Conservation (phyloP, 35 echinoderm and acorn worm species). For the Eucidaris tribuloides region DNA sequence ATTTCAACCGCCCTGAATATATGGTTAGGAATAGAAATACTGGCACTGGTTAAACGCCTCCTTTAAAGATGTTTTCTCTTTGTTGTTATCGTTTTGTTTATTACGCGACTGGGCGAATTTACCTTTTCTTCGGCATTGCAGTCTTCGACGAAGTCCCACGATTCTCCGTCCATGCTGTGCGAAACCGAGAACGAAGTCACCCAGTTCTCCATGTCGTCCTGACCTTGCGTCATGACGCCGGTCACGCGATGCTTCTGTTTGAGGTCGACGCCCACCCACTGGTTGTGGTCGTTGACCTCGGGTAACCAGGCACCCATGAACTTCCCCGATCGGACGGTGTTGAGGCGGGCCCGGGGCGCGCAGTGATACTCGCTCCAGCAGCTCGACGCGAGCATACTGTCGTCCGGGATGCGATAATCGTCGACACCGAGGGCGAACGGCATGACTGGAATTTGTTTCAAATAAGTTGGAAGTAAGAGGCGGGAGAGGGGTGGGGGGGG, state of each 20-base stretch:
- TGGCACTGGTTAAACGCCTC: too few relatives aligned
- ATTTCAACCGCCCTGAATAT: too few relatives aligned
- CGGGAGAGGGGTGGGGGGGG: too few relatives aligned
- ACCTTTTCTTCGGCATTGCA: slow-evolving; percentile 8
- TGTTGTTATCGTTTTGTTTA: too few relatives aligned
- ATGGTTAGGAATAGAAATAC: too few relatives aligned
- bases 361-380: neutral
- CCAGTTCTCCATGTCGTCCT: slow-evolving; percentile 25
- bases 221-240: slow-evolving; percentile 31
- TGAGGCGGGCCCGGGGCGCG: neutral
- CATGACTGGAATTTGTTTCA: too few relatives aligned
- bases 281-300: slow-evolving; percentile 6
- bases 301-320: slow-evolving; percentile 9
- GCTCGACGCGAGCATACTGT: neutral
- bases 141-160: neutral
- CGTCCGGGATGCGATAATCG: slow-evolving; percentile 9
- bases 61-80: too few relatives aligned
- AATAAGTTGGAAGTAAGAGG: too few relatives aligned
- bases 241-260: neutral
- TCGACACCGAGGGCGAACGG: neutral
- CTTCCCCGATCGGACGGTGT: neutral
- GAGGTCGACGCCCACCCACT: slow-evolving; percentile 11
- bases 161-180: neutral
- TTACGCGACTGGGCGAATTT: too few relatives aligned
- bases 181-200: slow-evolving; percentile 13